A percentile compares a stretch with the other conserved stretches of the same genome.
These are phyloP conservation scores for Syrrhaptes paradoxus DNA, from an alignment of 2,113 vertebrate genomes.

Conservation along the genomic window DNA sequence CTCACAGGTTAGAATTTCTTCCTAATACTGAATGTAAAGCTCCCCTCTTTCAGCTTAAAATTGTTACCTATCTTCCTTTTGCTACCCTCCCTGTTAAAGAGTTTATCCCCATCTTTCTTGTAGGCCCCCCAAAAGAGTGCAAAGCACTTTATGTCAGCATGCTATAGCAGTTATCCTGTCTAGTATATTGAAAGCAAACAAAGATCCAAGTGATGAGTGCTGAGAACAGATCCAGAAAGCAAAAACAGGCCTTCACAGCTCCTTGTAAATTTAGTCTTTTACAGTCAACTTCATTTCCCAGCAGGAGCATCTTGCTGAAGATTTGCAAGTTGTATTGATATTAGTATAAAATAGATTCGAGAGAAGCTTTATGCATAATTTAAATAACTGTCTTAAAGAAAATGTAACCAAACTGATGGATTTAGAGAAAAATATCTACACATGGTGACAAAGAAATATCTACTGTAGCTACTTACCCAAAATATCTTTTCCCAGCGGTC, in stretches of 20 bases:
- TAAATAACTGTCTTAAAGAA: not conserved
- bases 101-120: no score
- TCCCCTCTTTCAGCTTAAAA: no score
- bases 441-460: not conserved
- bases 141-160: not conserved
- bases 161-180: not conserved
- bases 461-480: not conserved
- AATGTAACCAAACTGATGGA: not conserved
- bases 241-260: not conserved
- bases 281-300: not conserved
- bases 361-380: slow-evolving; percentile 3
- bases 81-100: no score
- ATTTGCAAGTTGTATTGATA: not conserved
- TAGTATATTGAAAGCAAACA: not conserved
- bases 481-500: slow-evolving; percentile 24
- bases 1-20: no score
- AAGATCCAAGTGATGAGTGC: not conserved
- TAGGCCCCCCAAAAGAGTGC: no score
- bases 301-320: not conserved
- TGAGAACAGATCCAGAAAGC: not conserved
- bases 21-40: no score
- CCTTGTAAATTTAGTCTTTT: not conserved
- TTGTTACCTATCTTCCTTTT: no score
- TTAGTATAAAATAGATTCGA: not conserved
- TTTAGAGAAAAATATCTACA: not conserved